Percentiles rank a stretch among this genome's conserved stretches.
Conservation (phyloP, 2,113 vertebrate species). For the Strix uralensis region DNA sequence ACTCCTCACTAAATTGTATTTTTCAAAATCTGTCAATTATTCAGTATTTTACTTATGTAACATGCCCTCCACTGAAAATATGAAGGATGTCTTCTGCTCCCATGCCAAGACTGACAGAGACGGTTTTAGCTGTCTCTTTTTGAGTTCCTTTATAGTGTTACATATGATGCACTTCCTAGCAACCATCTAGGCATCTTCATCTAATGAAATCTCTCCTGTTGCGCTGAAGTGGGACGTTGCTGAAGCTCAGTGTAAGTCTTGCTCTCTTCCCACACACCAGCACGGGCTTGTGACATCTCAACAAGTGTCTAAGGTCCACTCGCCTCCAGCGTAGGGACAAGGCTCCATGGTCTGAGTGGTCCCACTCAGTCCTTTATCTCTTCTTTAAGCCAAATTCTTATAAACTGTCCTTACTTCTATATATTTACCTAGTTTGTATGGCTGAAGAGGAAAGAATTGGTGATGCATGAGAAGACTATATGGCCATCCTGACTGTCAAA, state of each 20-base stretch:
- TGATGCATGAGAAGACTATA: not conserved
- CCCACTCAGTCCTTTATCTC: not conserved
- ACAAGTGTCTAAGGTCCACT: not conserved
- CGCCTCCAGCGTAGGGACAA: not conserved
- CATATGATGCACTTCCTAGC: not conserved
- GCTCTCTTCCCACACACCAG: rapidly evolving
- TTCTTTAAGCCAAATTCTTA: not conserved
- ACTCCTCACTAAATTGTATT: not conserved
- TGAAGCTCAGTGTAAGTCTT: not conserved
- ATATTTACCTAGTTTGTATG: not conserved
- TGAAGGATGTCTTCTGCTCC: not conserved
- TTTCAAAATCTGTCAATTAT: not conserved
- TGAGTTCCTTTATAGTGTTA: not conserved
- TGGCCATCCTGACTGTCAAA: not conserved
- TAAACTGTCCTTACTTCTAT: not conserved
- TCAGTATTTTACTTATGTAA: not conserved
- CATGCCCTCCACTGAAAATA: not conserved
- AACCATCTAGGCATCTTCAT: not conserved
- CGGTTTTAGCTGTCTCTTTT: not conserved
- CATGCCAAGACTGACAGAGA: not conserved
- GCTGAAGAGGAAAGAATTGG: not conserved
- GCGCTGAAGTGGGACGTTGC: not conserved
- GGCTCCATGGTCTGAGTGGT: not conserved
- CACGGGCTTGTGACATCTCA: not conserved
- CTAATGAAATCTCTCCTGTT: not conserved